These are phyloP conservation scores for Cheirogaleus medius DNA, from an alignment of 2,113 vertebrate genomes.

Conservation along the genomic window DNA sequence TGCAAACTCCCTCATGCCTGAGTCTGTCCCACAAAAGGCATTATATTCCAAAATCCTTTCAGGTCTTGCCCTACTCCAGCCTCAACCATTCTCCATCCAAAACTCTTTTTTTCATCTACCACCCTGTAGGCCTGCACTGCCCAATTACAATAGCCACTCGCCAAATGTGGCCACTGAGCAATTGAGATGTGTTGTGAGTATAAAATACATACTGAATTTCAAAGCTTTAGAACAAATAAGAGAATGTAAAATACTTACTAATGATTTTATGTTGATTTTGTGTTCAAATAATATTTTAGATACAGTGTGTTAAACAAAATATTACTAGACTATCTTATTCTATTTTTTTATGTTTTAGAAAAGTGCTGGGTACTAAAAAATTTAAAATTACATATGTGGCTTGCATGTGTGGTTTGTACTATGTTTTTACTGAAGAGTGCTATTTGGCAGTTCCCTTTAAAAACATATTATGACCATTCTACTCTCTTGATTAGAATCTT, in stretches of 20 bases:
- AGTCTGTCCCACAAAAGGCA: neutral
- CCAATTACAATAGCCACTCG: neutral
- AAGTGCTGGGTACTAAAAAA: neutral
- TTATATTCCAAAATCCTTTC: neutral
- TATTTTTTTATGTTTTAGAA: neutral
- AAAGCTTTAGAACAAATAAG: neutral
- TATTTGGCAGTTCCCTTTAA: neutral
- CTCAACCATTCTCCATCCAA: neutral
- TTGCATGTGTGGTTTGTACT: neutral
- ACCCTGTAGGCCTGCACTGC: rapidly evolving
- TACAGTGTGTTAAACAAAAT: neutral
- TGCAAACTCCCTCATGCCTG: rapidly evolving
- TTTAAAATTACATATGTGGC: neutral
- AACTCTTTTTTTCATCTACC: neutral
- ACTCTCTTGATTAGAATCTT: neutral
- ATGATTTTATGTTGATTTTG: neutral
- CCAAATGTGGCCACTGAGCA: neutral
- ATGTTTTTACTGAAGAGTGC: neutral
- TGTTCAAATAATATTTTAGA: neutral
- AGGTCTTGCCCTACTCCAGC: rapidly evolving
- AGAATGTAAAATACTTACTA: neutral
- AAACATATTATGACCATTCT: neutral
- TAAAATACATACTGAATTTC: neutral
- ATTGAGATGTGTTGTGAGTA: neutral
- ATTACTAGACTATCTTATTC: neutral